Evolutionary conservation across 2,797 vertebrate species (phyloP).

Genomic region (Smutsia gigantea): DNA sequence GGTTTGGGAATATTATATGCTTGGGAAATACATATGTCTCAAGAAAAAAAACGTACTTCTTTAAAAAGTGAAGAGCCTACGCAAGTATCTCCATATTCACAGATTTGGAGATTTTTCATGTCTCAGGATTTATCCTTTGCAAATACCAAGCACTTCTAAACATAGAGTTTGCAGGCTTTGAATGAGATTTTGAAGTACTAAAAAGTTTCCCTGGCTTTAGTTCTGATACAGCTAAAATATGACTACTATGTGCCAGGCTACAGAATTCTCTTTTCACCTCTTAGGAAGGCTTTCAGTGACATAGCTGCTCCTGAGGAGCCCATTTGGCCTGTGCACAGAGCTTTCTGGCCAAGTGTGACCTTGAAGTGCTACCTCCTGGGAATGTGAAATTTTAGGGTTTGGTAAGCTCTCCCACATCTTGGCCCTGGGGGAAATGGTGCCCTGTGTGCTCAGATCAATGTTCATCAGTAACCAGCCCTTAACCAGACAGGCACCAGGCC

Average conservation of each 20-base stretch:
- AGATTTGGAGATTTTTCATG: background rate
- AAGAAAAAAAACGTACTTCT: background rate
- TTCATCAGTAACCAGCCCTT: background rate
- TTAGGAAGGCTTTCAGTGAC: background rate
- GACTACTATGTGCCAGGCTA: background rate
- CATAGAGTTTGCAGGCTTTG: background rate
- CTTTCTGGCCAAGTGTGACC: background rate
- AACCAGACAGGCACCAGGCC: background rate
- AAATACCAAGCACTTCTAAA: slow-evolving; percentile 51
- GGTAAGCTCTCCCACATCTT: background rate
- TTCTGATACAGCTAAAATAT: background rate
- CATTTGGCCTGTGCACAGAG: background rate
- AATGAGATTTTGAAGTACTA: slow-evolving; percentile 23
- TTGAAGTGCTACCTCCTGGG: background rate
- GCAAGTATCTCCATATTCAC: background rate
- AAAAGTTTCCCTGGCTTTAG: background rate
- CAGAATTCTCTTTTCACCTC: background rate
- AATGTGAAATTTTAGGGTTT: background rate
- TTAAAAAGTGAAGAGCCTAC: slow-evolving; percentile 26
- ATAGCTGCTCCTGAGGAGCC: background rate
- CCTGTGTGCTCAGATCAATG: background rate
- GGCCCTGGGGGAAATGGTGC: background rate
- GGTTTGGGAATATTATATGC: background rate
- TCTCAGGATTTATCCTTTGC: slow-evolving; percentile 25
- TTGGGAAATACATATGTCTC: background rate